Evolutionary conservation across 1,140 invertebrate genomes (phyloP), one percentile per base, ranked within the genome.

Genomic region (Papilio helenus): DNA sequence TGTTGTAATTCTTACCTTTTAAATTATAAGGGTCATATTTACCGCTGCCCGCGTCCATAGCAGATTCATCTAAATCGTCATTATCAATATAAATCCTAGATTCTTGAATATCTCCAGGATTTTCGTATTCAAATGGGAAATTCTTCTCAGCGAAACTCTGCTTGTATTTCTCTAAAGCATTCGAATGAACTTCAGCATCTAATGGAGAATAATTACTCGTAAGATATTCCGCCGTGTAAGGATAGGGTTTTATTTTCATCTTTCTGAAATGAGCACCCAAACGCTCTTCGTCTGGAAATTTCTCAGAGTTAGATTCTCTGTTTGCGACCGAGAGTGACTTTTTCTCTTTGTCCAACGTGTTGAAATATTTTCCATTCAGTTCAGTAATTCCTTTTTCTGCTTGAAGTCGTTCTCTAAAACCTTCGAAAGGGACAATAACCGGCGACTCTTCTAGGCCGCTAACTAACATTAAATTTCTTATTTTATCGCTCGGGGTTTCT

Each of bases 31-130:
- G 80, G 87, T 94, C 93, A n/a, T 92, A 80, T 73, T 94, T 91
- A 0, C 93, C 92, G 82, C 93, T 94, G 1, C 92, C 94, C 78
- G 86, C 82, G 18, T 94, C 93, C 39, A 93, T 88, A n/a, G 90
- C 85, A 46, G 90, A 90, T 72, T 94, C 91, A 46, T 95, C 94
- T 44, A 89, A 80, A 16, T 87, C 85, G 72, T 94, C 93, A 81
- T 95, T 95, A 46, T 96, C 94, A 55, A 93, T 91, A 80, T 96
- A 95, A 80, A 96, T 93, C 61, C 95, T 90, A 46, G 93, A 92
- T 87, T 96, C 95, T 18, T 94, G 93, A 42, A 96, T 89, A 58
- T 94, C 93, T 55, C 91, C 92, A 23, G 95, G 93, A 73, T 95
- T 92, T 76, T 94, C 93, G 77, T 95, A 92, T 81, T 94, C 92